Base-by-base conservation (phyloP, 2,888 invertebrate genomes). In the Plagodis pulveraria region DNA sequence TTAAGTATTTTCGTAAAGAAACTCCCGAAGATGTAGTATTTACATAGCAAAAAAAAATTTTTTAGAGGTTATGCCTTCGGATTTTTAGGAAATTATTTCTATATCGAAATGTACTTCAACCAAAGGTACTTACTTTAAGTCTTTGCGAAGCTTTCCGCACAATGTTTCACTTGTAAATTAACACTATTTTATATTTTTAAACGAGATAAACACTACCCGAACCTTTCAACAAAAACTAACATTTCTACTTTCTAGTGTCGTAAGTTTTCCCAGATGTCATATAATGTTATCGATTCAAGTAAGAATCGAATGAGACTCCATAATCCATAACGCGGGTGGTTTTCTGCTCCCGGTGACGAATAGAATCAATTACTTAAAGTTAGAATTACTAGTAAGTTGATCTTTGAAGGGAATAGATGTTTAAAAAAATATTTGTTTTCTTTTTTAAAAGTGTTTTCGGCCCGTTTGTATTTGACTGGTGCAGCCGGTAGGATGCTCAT, bases 121-220 rank as follows among this genome's bases (percentile, higher is more conserved):
- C 67, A 51, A 56, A 65, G 58, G 34, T 57, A 83, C 87, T 81
- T 70, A 87, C 88, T 81, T 72, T 73, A 56, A 68, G 66, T 78
- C 64, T 77, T 66, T 69, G 69, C 71, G 70, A 72, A 71, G 72
- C 66, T 73, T 71, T 77, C 43, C 74, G 70, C 72, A 69, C 73
- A 52, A 38, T 80, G 78, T 74, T 74, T 73, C 88, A 91, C 89
- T 88, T 84, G 84, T 86, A 89, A 89, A 89, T 86, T 89, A 87
- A 68, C 89, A 89, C 89, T 79, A 84, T 80, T 85, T 85, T 81
- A 78, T 80, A 81, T 77, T 76, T 36, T 6, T 5, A 9, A 7
- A 9, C 74, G 76, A 89, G 76, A 84, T 88, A 91, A 91, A 91
- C 90, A 90, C 83, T 82, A 81, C 78, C 74, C 71, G 67, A 73